Conservation (phyloP, 2,797 vertebrate species). For the Malacoraja senta region DNA sequence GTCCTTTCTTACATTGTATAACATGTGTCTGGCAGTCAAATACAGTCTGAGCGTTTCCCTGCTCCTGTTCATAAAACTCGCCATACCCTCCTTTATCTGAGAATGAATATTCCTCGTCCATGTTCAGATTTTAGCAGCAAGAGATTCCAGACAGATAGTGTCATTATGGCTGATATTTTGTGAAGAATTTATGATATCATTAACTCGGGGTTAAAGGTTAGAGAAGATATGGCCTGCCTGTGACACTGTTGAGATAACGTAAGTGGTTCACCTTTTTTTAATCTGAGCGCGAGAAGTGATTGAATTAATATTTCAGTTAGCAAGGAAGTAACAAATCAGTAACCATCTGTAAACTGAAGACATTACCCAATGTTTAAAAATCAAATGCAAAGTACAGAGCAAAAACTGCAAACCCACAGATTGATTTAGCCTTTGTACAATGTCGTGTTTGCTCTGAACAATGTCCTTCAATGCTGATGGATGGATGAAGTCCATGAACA, state of each 20-base stretch:
- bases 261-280: constrained; percentile 28
- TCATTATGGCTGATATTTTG: neutral
- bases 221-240: constrained; percentile 29
- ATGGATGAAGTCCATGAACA: neutral
- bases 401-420: neutral
- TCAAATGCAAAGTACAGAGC: neutral
- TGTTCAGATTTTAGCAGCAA: neutral
- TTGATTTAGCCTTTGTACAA: neutral
- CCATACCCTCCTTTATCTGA: neutral
- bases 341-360: neutral
- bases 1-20: neutral
- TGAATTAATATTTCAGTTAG: constrained; percentile 15
- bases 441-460: neutral
- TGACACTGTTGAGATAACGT: constrained; percentile 9
- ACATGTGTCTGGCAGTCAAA: neutral
- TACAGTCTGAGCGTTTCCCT: neutral
- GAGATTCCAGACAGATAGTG: constrained; percentile 21
- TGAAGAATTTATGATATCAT: constrained; percentile 29
- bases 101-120: neutral
- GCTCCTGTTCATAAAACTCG: neutral
- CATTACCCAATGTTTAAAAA: neutral
- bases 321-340: constrained; percentile 33
- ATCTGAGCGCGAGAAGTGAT: constrained; percentile 8
- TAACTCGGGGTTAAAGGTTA: constrained; percentile 7
- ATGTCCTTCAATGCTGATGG: constrained; percentile 1